phyloP scores from a whole-genome alignment of 2,888 invertebrate species.

The Apamea sordens region DNA sequence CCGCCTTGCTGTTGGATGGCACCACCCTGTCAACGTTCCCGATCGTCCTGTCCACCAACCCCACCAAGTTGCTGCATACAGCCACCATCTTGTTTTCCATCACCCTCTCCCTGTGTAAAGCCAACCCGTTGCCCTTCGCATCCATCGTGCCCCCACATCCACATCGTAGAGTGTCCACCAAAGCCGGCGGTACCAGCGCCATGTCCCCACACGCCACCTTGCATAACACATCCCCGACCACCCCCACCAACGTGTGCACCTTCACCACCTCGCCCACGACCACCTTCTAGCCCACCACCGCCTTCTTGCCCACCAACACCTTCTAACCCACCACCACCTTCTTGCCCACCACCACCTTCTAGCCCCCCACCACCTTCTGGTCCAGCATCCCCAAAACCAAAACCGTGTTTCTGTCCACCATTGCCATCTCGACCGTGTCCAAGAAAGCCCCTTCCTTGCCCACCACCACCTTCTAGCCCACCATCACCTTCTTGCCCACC shows the following conservation, averaged over 20 bases:
- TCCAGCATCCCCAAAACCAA: background rate
- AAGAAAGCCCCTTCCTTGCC: background rate
- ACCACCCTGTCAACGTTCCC: background rate
- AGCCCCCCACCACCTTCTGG: background rate
- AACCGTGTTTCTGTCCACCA: conserved; percentile 10
- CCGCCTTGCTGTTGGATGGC: background rate
- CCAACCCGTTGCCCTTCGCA: background rate
- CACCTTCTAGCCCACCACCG: background rate
- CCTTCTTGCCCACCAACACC: background rate
- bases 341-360: background rate
- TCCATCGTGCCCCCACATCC: conserved; percentile 21
- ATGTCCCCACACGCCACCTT: conserved; percentile 3
- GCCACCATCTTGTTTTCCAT: background rate
- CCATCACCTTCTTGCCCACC: too few relatives aligned
- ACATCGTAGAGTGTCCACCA: conserved; percentile 15
- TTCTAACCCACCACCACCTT: background rate
- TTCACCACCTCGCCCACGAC: background rate
- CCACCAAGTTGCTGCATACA: background rate
- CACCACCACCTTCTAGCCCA: background rate
- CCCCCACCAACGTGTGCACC: background rate
- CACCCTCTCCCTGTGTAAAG: background rate
- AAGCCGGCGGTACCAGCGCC: background rate
- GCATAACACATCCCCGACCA: background rate
- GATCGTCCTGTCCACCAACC: background rate
- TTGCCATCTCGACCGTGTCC: background rate